Base-by-base conservation (phyloP, 2,797 vertebrate genomes). In the Pachyuromys duprasi region DNA sequence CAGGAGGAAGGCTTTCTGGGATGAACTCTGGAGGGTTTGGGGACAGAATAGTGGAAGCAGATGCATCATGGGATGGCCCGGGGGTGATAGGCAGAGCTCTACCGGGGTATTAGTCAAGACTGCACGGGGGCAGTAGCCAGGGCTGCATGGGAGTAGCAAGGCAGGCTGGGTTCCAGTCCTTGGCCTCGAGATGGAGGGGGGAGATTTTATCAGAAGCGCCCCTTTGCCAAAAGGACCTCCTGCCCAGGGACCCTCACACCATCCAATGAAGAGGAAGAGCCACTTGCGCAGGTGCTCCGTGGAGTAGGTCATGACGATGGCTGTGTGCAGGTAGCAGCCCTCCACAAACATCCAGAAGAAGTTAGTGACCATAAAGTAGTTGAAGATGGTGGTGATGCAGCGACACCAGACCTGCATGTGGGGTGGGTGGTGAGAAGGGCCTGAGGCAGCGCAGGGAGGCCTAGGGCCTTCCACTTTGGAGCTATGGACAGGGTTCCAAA, bases 291-390 rank as follows among this genome's bases (percentile, higher is more conserved):
- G 99, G 96, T 99, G 99, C 96, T 99, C 99, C 0, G 99, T 99
- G 57, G 99, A 99, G 95, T 99, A 99, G 24, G 99, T 99, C 99
- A 99, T 99, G 75, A 99, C 99, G 13, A 99, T 99, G 83, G 99
- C 99, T 0, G 99, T 99, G 98, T 99, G 99, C 62, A 99, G 99
- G 98, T 99, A 99, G 97, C 99, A 99, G 93, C 99, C 99, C 98
- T 99, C 99, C 55, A 99, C 99, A 94, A 99, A 99, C 99, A 99
- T 99, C 99, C 99, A 99, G 98, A 99, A 99, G 98, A 99, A 99
- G 98, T 99, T 99, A 42, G 99, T 99, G 98, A 99, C 99, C 98
- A 99, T 99, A 93, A 99, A 99, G 95, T 99, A 99, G 98, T 99
- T 99, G 98, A 99, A 99, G 98, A 99, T 98, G 2, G 99, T 99